Percentiles rank a stretch among this genome's conserved stretches.
Conservation (phyloP, 2,113 vertebrate genomes). For the Spea bombifrons region DNA sequence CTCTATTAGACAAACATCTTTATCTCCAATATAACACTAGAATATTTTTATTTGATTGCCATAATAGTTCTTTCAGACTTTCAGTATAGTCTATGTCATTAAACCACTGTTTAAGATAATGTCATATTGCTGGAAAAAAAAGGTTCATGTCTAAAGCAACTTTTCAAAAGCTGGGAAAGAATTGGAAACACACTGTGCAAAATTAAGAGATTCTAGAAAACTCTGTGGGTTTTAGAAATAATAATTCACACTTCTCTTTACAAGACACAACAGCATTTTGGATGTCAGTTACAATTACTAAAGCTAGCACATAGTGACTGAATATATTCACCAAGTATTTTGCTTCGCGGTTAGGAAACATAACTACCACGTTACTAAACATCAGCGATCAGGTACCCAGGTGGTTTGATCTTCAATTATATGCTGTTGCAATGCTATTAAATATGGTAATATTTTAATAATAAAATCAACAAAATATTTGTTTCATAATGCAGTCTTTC, state of each 20-base stretch:
- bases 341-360: background rate
- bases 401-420: background rate
- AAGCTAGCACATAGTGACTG: background rate
- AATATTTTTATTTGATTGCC: background rate
- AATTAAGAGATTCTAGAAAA: conserved; percentile 34
- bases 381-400: background rate
- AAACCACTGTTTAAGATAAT: background rate
- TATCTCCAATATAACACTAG: background rate
- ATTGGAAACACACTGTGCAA: conserved; percentile 19
- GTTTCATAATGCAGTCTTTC: too few species aligned
- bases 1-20: background rate
- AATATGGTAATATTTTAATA: background rate
- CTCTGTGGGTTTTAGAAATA: conserved; percentile 32
- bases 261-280: conserved; percentile 26
- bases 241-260: conserved; percentile 28
- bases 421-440: background rate
- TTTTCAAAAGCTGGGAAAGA: conserved; percentile 20
- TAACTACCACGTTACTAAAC: background rate
- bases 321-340: conserved; percentile 8
- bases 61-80: background rate
- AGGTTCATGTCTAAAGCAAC: conserved; percentile 14
- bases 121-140: conserved; percentile 10
- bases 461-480: background rate
- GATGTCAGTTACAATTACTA: conserved; percentile 19
- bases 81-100: background rate